Base-by-base conservation (phyloP, 2,797 vertebrate species). In the Siniperca obscura region DNA sequence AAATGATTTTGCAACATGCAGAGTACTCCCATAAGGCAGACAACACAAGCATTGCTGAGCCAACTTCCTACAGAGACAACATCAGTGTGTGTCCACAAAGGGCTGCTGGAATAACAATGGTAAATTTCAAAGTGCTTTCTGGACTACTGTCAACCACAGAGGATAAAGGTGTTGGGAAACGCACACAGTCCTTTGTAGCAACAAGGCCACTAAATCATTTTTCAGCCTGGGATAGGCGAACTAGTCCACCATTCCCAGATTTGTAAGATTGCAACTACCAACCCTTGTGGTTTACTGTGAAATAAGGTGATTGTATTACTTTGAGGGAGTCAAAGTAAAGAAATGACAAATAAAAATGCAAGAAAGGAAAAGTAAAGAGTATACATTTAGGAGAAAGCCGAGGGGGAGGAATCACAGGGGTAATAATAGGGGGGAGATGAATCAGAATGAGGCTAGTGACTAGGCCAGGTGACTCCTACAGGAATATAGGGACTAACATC, bases 81-180 rank as follows among this genome's bases (percentile, higher is more conserved):
- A 78, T 38, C 62, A 53, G 42, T 46, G 82, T 78, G 76, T 17
- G 44, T 82, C 75, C 81, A 74, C 86, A 64, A 73, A 88, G 67
- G 62, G 62, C 53, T 64, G 79, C 76, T 44, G 77, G 66, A 79
- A 73, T 82, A 84, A 89, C 82, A 76, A 74, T 46, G 78, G 59
- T 56, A 77, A 59, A 75, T 82, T 78, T 82, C 78, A 74, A 50
- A 69, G 55, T 14, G 48, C 59, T 62, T 66, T 57, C 57, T 72
- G 40, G 21, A 34, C 44, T 72, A 57, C 55, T 55, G 59, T 66
- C 75, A 42, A 61, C 69, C 80, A 38, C 69, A 70, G 62, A 80
- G 76, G 44, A 67, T 34, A 75, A 68, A 76, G 53, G 61, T 59
- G n/a, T 7, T 81, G 59, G n/a, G 36, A 72, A 72, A 84, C n/a